Evolutionary conservation across 2,113 vertebrate genomes (phyloP).

Genomic region (Mus pahari): DNA sequence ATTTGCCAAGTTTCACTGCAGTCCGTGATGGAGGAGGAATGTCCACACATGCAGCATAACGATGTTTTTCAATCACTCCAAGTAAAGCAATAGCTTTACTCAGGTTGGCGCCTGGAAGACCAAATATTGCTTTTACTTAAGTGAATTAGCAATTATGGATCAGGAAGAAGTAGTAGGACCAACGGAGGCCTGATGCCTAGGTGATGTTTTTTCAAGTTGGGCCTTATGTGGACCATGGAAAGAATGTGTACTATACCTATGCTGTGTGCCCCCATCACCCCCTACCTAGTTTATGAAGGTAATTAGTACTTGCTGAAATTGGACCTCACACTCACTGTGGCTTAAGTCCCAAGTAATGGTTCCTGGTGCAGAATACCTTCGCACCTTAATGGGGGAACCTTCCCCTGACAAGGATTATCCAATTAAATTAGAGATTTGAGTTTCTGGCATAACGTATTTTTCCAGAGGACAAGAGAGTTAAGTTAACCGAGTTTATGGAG

Average conservation of each 20-base stretch:
- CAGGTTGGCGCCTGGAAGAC: slow-evolving; percentile 73
- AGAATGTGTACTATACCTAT: slow-evolving; percentile 62
- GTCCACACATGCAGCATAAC: slow-evolving; percentile 42
- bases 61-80: slow-evolving; percentile 67
- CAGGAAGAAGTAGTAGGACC: slow-evolving; percentile 71
- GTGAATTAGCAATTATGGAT: slow-evolving; percentile 75
- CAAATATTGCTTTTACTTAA: slow-evolving; percentile 81
- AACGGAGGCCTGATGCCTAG: slow-evolving; percentile 52
- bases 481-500: background rate
- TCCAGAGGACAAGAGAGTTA: slow-evolving; percentile 17
- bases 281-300: slow-evolving; percentile 70
- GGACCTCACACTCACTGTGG: slow-evolving; percentile 63
- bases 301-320: slow-evolving; percentile 78
- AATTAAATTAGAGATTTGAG: slow-evolving; percentile 50
- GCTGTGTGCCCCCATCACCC: background rate
- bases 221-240: slow-evolving; percentile 52
- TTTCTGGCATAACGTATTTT: slow-evolving; percentile 60
- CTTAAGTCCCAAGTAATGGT: background rate
- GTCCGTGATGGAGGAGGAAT: slow-evolving; percentile 57
- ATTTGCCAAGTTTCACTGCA: slow-evolving; percentile 62
- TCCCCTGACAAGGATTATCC: slow-evolving; percentile 49
- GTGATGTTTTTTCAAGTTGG: slow-evolving; percentile 68
- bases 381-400: background rate
- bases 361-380: background rate
- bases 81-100: slow-evolving; percentile 74